phyloP scores from a whole-genome alignment of 2,113 vertebrate genomes.

The Callithrix jacchus region DNA sequence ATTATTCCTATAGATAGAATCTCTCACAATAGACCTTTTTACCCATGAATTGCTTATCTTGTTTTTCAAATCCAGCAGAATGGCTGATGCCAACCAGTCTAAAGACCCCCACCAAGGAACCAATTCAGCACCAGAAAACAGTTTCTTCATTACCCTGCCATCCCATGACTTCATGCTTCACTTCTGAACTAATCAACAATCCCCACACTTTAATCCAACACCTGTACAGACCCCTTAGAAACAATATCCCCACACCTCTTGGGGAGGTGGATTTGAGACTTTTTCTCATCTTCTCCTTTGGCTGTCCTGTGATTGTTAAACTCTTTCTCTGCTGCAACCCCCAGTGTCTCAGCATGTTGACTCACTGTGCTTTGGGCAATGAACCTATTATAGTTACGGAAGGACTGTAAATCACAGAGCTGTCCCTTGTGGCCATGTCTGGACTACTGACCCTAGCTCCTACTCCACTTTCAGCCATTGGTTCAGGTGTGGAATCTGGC shows the following conservation, averaged over 20 bases:
- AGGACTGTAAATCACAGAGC: not conserved
- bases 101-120: not conserved
- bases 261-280: not conserved
- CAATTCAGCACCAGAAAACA: not conserved
- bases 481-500: not conserved
- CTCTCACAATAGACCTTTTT: not conserved
- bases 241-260: not conserved
- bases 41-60: not conserved
- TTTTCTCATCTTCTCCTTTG: not conserved
- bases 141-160: not conserved
- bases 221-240: not conserved
- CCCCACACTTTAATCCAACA: not conserved
- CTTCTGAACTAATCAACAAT: not conserved
- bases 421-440: not conserved
- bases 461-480: not conserved
- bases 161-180: not conserved
- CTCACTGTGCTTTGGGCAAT: not conserved
- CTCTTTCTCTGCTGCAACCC: not conserved
- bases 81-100: not conserved
- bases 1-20: not conserved
- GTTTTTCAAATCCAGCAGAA: not conserved
- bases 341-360: not conserved
- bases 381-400: not conserved
- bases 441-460: not conserved
- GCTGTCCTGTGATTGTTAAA: not conserved